Percentiles rank a stretch among this genome's conserved stretches.
Conservation (phyloP, 1,140 invertebrate genomes). For the Scaptomyza graminum region DNA sequence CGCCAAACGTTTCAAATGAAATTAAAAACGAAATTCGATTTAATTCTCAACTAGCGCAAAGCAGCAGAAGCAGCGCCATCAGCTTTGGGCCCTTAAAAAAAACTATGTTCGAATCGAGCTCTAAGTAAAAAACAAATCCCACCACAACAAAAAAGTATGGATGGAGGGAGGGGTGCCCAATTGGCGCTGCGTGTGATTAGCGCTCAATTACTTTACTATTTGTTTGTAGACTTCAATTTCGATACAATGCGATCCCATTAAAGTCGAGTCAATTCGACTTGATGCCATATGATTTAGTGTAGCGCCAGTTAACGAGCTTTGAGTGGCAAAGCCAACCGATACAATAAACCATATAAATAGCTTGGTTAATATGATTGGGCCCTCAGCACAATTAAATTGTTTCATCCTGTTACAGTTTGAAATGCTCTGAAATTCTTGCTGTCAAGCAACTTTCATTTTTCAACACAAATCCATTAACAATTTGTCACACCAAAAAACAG, state of each 20-base stretch:
- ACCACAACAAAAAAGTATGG: background rate
- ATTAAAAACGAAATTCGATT: slow-evolving; percentile 40
- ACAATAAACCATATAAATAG: background rate
- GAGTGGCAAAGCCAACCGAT: slow-evolving; percentile 22
- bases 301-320: slow-evolving; percentile 28
- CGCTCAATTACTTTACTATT: slow-evolving; percentile 43
- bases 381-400: background rate
- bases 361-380: background rate
- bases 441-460: slow-evolving; percentile 54
- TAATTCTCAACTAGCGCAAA: slow-evolving; percentile 36
- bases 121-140: slow-evolving; percentile 4
- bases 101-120: slow-evolving; percentile 9
- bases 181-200: slow-evolving; percentile 47
- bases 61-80: slow-evolving; percentile 15
- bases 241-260: slow-evolving; percentile 15
- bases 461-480: slow-evolving; percentile 47
- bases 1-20: slow-evolving; percentile 17
- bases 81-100: slow-evolving; percentile 9
- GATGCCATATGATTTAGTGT: slow-evolving; percentile 18
- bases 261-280: slow-evolving; percentile 21
- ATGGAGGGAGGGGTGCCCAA: slow-evolving; percentile 9
- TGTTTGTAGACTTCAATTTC: slow-evolving; percentile 18
- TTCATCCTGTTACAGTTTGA: slow-evolving; percentile 13
- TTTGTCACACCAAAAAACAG: slow-evolving; percentile 36
- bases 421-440: slow-evolving; percentile 17